Evolutionary conservation across 2,113 vertebrate genomes (phyloP).

Genomic region (Ailuropoda melanoleuca): DNA sequence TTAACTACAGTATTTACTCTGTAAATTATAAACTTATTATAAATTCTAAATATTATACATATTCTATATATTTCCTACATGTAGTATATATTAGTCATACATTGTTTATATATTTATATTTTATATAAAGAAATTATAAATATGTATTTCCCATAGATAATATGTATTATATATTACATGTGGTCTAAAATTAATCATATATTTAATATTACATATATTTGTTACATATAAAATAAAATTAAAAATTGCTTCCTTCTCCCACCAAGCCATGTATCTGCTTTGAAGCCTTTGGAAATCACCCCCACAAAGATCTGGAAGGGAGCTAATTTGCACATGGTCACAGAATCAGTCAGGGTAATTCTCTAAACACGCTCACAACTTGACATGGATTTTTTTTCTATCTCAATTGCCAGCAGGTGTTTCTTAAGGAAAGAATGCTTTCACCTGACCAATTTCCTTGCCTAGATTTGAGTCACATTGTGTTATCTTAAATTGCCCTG

Average conservation of each 20-base stretch:
- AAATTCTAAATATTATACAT: neutral
- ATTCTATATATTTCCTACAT: neutral
- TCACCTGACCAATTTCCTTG: neutral
- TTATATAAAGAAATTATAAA: neutral
- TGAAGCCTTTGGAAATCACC: neutral
- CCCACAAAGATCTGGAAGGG: neutral
- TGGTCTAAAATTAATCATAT: neutral
- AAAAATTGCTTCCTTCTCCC: neutral
- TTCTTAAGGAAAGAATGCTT: slow-evolving; percentile 29
- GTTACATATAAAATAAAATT: neutral
- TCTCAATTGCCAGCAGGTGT: neutral
- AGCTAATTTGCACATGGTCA: neutral
- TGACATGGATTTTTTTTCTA: neutral
- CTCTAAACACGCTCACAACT: neutral
- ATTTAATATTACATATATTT: neutral
- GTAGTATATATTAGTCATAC: neutral
- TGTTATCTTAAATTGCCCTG: neutral
- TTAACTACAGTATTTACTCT: neutral
- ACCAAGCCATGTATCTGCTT: neutral
- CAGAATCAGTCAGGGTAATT: neutral
- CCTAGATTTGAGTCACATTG: neutral
- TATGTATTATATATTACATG: neutral
- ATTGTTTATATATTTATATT: neutral
- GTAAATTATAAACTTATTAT: neutral
- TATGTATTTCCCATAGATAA: neutral